phyloP scores from a whole-genome alignment of 2,113 vertebrate species.

The Pteruthius melanotis region DNA sequence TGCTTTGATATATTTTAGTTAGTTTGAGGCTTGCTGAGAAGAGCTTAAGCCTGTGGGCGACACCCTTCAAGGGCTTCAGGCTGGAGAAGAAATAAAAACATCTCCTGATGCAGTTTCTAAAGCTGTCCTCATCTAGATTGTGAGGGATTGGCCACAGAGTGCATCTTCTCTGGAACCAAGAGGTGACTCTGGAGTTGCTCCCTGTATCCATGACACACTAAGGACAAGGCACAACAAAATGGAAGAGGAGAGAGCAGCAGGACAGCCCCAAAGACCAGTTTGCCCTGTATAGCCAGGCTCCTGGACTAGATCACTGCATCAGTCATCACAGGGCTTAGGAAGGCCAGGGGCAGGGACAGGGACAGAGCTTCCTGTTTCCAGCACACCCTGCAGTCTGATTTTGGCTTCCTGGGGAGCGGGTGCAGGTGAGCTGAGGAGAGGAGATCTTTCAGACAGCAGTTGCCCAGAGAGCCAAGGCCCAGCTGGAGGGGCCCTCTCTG shows the following conservation, averaged over 20 bases:
- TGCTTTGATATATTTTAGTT: constrained; percentile 5
- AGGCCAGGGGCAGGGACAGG: not conserved
- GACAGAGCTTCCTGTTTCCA: not conserved
- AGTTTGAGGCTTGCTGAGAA: not conserved
- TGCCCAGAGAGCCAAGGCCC: not conserved
- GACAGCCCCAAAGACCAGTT: not conserved
- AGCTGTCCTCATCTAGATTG: not conserved
- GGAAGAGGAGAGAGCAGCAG: not conserved
- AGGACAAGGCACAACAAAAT: not conserved
- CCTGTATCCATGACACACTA: not conserved
- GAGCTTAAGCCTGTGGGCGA: not conserved
- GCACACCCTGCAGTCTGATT: not conserved
- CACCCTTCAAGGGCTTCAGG: not conserved
- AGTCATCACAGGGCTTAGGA: not conserved
- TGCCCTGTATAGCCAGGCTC: not conserved
- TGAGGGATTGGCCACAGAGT: not conserved
- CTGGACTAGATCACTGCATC: not conserved
- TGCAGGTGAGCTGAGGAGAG: not conserved
- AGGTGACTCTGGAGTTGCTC: not conserved
- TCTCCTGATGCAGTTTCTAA: not conserved
- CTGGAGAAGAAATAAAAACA: not conserved
- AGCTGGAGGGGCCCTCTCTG: not conserved
- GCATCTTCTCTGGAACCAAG: not conserved
- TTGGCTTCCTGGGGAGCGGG: not conserved
- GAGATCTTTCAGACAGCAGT: not conserved